Percentiles rank a stretch among this genome's conserved stretches.
Conservation (phyloP, 2,888 invertebrate genomes). For the Caenorhabditis parvicauda region DNA sequence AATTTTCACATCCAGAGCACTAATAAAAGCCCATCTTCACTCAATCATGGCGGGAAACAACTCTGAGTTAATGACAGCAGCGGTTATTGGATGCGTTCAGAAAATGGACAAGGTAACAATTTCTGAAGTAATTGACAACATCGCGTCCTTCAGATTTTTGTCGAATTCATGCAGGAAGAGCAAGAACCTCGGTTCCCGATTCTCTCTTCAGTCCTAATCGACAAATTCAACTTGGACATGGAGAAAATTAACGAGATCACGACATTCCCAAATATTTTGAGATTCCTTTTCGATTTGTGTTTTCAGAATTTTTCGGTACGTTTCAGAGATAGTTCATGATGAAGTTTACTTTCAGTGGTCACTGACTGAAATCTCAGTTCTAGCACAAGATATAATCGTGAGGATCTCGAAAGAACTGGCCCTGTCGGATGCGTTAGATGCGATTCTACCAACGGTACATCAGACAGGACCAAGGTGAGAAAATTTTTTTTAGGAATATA, state of each 20-base stretch:
- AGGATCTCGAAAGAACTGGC: slow-evolving; percentile 75
- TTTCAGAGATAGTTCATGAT: background rate
- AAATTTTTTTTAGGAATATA: background rate
- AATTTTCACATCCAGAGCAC: too few relatives aligned
- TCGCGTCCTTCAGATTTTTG: slow-evolving; percentile 8
- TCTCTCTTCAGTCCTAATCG: slow-evolving; percentile 79
- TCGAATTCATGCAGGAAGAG: slow-evolving; percentile 2
- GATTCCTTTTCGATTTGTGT: slow-evolving; percentile 51
- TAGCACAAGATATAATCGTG: slow-evolving; percentile 63
- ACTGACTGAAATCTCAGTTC: slow-evolving; percentile 3
- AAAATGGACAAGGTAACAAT: slow-evolving; percentile 20
- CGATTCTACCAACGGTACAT: slow-evolving; percentile 63
- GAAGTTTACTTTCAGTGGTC: background rate
- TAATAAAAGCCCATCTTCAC: slow-evolving; percentile 30
- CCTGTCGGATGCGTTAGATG: slow-evolving; percentile 48
- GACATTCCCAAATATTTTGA: slow-evolving; percentile 44
- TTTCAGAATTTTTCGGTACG: slow-evolving; percentile 24
- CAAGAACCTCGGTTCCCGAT: slow-evolving; percentile 62
- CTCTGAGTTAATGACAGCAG: slow-evolving; percentile 13
- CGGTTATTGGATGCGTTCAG: slow-evolving; percentile 28
- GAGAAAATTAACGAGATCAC: slow-evolving; percentile 27
- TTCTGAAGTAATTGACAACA: too few relatives aligned
- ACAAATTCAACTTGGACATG: slow-evolving; percentile 66
- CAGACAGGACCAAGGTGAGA: slow-evolving; percentile 74
- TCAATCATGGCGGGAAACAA: slow-evolving; percentile 19